phyloP scores from a whole-genome alignment of 2,888 invertebrate species.

The Dryadula phaetusa region DNA sequence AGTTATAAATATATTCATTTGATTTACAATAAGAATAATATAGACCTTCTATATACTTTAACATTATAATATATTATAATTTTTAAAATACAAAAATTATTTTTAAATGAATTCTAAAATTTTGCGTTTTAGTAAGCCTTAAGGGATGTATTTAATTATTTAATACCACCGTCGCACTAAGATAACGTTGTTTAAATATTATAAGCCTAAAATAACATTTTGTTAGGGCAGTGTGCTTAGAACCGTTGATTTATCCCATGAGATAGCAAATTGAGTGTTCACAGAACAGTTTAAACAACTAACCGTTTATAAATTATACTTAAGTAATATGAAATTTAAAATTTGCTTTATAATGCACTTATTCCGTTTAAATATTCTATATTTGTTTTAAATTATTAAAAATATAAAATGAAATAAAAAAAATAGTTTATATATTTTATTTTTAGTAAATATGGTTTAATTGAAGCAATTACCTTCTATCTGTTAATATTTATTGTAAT shows the following conservation, averaged over 20 bases:
- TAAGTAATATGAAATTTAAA: background rate
- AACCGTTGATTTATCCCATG: constrained; percentile 18
- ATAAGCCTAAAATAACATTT: constrained; percentile 25
- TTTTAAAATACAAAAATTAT: background rate
- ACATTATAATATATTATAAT: background rate
- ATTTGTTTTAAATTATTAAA: no score
- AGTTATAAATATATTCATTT: background rate
- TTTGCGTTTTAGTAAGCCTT: background rate
- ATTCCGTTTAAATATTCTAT: background rate
- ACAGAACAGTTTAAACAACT: constrained; percentile 12
- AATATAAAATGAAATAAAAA: no score
- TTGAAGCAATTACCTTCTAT: no score
- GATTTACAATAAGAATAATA: background rate
- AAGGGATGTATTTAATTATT: constrained; percentile 4
- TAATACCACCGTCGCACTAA: background rate
- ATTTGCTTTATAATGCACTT: background rate
- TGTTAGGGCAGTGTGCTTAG: constrained; percentile 4
- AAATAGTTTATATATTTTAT: no score
- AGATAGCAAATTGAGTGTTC: constrained; percentile 8
- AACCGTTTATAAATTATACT: background rate
- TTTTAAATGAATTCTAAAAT: background rate
- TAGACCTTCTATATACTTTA: background rate
- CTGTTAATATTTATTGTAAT: no score
- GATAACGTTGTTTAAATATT: background rate
- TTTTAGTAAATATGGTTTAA: no score